Evolutionary conservation across 2,797 vertebrate species (phyloP), one percentile per base, ranked within the genome.

Genomic region (Antennarius maculatus): DNA sequence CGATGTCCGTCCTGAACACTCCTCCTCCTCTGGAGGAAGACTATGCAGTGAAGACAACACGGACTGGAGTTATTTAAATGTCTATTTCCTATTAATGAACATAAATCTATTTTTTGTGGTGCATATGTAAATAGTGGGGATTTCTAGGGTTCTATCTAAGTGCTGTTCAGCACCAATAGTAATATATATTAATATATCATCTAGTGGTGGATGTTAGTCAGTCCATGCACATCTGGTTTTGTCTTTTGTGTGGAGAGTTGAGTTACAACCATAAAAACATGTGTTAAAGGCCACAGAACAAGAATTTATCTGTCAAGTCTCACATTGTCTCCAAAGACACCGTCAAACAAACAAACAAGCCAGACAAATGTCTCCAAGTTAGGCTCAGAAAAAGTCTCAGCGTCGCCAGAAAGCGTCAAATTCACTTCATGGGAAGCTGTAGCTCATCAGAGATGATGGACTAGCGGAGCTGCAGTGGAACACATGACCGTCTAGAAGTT

Each of bases 211-310:
- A n/a, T 46, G 16, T 67, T 41, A 54, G 46, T 41, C 52, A 37
- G 70, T 71, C 16, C n/a, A 66, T 54, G 10, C 61, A 81, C 78
- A 80, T 75, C 80, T 79, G 78, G 58, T 74, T 72, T 65, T 68
- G 77, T 53, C 5, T 16, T 59, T 74, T 66, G 58, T 50, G 68
- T 47, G 23, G 37, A 0, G 1, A 43, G 23, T 47, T 18, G 8
- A 58, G 7, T 74, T 61, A n/a, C 23, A 52, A 54, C 5, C 11
- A 45, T 50, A 6, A 60, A 60, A 59, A 51, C 43, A 48, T 55
- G 16, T 49, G 3, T 45, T 31, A 2, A 13, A 58, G 16, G 42
- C 46, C 12, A 41, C n/a, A 6, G 16, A 42, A 52, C 3, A 47
- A 52, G 65, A 51, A 71, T 15, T 28, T 23, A 71, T 73, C 28